These are phyloP conservation scores for Fragum whitleyi DNA, from an alignment of 2,888 invertebrate species.

Conservation along the genomic window DNA sequence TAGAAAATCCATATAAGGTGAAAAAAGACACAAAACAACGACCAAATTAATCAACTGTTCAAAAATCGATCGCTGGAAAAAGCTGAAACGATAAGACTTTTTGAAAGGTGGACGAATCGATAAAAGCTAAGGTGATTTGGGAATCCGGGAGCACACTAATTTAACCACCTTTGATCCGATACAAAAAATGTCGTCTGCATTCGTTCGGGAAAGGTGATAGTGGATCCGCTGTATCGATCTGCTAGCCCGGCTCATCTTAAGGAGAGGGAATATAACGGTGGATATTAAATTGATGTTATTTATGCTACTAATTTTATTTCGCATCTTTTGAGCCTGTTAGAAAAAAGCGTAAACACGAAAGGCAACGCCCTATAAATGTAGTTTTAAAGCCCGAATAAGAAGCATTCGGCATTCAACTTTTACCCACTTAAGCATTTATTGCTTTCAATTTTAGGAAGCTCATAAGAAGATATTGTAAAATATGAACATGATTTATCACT, in stretches of 20 bases:
- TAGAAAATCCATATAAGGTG: neutral
- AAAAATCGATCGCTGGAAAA: neutral
- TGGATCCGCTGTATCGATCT: slow-evolving; percentile 24
- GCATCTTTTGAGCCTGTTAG: no score
- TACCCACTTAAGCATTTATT: no score
- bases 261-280: neutral
- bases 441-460: no score
- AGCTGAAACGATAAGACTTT: neutral
- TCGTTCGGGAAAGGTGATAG: slow-evolving; percentile 24
- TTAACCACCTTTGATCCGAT: slow-evolving; percentile 28
- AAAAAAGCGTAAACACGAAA: no score
- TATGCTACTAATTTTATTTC: neutral
- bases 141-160: slow-evolving; percentile 28
- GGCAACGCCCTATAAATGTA: no score
- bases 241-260: neutral
- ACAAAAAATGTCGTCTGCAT: slow-evolving; percentile 24
- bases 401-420: no score
- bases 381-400: no score
- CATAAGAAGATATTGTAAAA: no score
- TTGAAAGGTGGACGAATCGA: slow-evolving; percentile 21
- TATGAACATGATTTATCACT: no score
- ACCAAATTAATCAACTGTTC: slow-evolving; percentile 1
- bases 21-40: neutral
- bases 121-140: slow-evolving; percentile 30
- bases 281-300: neutral